Evolutionary conservation across 2,797 vertebrate genomes (phyloP).

Genomic region (Trichosurus vulpecula): DNA sequence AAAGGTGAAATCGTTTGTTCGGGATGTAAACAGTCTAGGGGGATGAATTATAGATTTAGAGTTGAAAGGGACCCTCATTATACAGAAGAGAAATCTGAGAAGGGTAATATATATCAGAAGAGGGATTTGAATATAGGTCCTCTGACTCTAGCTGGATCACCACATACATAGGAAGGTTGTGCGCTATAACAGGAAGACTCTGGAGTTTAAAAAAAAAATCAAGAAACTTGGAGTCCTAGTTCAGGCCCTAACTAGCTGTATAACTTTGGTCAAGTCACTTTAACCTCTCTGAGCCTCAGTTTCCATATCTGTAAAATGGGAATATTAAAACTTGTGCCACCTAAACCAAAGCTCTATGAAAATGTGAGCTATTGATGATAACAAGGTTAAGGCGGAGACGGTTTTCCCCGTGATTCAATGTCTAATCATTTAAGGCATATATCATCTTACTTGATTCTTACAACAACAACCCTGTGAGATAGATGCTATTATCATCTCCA

Average conservation of each 20-base stretch:
- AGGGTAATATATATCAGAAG: background rate
- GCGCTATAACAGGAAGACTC: background rate
- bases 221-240: background rate
- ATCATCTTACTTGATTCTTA: background rate
- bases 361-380: background rate
- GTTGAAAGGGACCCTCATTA: background rate
- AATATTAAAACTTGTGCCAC: background rate
- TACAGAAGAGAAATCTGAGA: background rate
- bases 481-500: background rate
- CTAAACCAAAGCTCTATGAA: background rate
- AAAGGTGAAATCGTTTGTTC: background rate
- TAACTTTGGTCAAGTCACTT: background rate
- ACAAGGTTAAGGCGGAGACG: background rate
- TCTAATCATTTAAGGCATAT: background rate
- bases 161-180: background rate
- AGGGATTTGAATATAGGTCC: background rate
- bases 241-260: background rate
- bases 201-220: background rate
- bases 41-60: background rate
- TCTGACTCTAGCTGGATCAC: background rate
- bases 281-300: background rate
- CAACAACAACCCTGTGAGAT: background rate
- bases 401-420: background rate
- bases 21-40: background rate
- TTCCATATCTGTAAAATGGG: background rate